Conservation (phyloP, 2,113 vertebrate genomes). For the Megaleporinus macrocephalus region DNA sequence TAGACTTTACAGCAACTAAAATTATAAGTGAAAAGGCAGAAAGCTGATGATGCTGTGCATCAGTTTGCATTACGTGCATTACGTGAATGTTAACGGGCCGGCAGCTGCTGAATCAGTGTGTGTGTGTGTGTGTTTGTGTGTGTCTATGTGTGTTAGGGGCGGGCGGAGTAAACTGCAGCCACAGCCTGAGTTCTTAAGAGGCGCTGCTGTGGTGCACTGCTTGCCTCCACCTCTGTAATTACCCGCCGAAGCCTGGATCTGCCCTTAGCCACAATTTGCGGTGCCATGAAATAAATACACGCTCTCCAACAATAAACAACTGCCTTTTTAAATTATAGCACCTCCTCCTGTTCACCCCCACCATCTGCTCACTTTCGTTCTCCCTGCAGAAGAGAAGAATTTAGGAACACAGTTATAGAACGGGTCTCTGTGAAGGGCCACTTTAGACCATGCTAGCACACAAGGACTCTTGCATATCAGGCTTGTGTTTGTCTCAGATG, state of each 20-base stretch:
- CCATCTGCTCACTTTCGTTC: constrained; percentile 39
- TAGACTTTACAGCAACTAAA: neutral
- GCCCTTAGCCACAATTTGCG: constrained; percentile 80
- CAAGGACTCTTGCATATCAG: neutral
- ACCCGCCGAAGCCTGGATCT: constrained; percentile 69
- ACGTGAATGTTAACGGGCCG: neutral
- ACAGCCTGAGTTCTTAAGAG: constrained; percentile 59
- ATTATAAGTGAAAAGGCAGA: neutral
- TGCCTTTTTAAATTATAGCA: constrained; percentile 76
- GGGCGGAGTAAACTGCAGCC: constrained; percentile 47
- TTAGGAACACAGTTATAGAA: constrained; percentile 25
- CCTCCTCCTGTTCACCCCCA: constrained; percentile 65
- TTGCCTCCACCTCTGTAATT: constrained; percentile 77
- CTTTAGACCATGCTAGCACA: neutral
- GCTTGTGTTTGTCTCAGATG: neutral
- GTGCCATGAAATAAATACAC: constrained; percentile 81
- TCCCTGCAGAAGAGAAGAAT: constrained; percentile 15
- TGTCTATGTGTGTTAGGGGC: constrained; percentile 51
- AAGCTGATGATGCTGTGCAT: constrained; percentile 5
- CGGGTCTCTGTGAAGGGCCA: neutral
- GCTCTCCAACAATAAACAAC: constrained; percentile 82
- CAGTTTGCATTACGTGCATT: constrained; percentile 15
- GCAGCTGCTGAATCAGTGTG: constrained; percentile 8
- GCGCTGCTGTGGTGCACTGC: constrained; percentile 65
- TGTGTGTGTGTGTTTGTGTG: constrained; percentile 20